Conservation (phyloP, 2,888 invertebrate genomes). For the Augochlorella aurata region DNA sequence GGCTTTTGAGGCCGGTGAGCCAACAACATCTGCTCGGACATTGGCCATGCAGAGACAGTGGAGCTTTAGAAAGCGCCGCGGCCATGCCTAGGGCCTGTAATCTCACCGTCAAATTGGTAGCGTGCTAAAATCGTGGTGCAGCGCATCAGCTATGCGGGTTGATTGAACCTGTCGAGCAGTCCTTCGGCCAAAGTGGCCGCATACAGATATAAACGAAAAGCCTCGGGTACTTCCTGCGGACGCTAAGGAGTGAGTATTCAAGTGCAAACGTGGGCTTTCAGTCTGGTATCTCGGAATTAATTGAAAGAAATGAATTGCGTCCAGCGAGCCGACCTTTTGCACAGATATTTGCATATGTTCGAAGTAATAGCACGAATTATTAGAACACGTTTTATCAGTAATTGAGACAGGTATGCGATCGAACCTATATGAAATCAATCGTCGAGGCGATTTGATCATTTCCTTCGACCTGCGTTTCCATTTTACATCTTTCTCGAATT, state of each 20-base stretch:
- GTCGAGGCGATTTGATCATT: too few relatives aligned
- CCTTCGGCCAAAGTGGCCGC: background rate
- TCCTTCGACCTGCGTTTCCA: too few relatives aligned
- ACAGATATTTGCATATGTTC: too few relatives aligned
- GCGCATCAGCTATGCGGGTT: background rate
- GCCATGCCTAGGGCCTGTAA: background rate
- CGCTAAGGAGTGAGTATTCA: background rate
- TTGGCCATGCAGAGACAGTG: background rate
- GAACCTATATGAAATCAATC: too few relatives aligned
- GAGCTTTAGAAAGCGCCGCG: background rate
- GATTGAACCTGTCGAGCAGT: background rate
- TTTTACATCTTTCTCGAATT: too few relatives aligned
- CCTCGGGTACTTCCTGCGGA: background rate
- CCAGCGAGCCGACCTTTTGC: too few relatives aligned
- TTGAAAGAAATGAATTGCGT: background rate
- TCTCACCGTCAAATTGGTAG: background rate
- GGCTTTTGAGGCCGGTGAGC: background rate
- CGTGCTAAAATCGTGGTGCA: background rate
- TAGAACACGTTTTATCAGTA: too few relatives aligned
- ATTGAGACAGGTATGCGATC: too few relatives aligned
- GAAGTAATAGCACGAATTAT: too few relatives aligned
- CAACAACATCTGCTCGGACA: background rate
- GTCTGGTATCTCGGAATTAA: background rate
- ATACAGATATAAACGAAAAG: background rate
- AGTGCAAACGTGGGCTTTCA: background rate